A percentile compares a stretch with the other conserved stretches of the same genome.
Conservation (phyloP, 2,113 vertebrate genomes). For the Ochotona princeps region DNA sequence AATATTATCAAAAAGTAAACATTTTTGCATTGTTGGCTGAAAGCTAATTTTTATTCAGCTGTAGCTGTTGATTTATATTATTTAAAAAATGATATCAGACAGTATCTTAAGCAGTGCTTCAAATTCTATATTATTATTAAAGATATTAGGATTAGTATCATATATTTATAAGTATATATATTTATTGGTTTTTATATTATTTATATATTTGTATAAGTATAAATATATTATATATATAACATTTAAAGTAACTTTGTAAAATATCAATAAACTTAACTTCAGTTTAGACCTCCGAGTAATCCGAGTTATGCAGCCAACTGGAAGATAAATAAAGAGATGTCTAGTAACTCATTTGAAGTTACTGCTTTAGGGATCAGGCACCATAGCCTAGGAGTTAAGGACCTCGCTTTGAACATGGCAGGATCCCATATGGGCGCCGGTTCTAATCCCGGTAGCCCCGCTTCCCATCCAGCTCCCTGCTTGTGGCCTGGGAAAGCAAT, state of each 20-base stretch:
- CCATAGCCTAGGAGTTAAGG: too few relatives aligned
- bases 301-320: background rate
- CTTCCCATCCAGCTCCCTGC: too few relatives aligned
- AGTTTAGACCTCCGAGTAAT: conserved; percentile 17
- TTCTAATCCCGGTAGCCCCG: too few relatives aligned
- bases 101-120: conserved; percentile 17
- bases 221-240: background rate
- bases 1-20: conserved; percentile 44
- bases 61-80: conserved; percentile 22
- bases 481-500: too few relatives aligned
- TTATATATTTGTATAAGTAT: background rate
- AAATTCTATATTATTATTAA: conserved; percentile 11
- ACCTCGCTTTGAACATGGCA: too few relatives aligned
- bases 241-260: background rate
- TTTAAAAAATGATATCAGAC: background rate
- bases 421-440: too few relatives aligned
- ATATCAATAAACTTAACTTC: background rate
- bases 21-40: background rate
- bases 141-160: conserved; percentile 47
- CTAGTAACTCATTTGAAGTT: background rate
- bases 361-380: background rate
- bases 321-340: conserved; percentile 8
- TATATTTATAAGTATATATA: conserved; percentile 27
- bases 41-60: conserved; percentile 40
- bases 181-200: too few relatives aligned